Base-by-base conservation (phyloP, 2,888 invertebrate species). In the Xanthostigma xanthostigma region DNA sequence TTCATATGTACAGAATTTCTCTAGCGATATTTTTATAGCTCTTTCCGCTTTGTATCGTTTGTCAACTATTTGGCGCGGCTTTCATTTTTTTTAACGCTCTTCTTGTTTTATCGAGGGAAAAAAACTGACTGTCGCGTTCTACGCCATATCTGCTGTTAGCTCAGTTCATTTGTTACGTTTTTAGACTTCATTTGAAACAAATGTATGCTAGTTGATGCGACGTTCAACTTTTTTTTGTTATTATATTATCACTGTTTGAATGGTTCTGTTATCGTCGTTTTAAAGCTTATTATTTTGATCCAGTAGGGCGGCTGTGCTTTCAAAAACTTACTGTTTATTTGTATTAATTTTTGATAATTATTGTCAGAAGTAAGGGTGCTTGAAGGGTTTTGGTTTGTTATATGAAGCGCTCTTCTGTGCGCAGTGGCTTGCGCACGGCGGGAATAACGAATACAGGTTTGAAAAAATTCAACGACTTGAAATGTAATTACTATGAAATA, bases 111-210 rank as follows among this genome's bases (percentile, higher is more conserved):
- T 9, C 9, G 40, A 11, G 13, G 40, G 9, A 9, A 17, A 17
- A n/a, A 39, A 9, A 12, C 10, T 9, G 17, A 17, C 40, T 17
- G 40, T 39, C 40, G 11, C 17, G 13, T 17, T 39, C 12, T 17
- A 10, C 40, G 11, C 40, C n/a, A 12, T 12, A 14, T 39, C 40
- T 12, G 13, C 11, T 39, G 40, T 39, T 39, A n/a, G 9, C 40
- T n/a, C 27, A 39, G 13, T 39, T 58, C 59, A 59, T 61, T 61
- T 59, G 60, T 60, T 59, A 57, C 51, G 57, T 56, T 56, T 58
- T 60, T 59, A 58, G 58, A 58, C 60, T 53, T 59, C 58, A 60
- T 60, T 60, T 60, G 59, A 58, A 55, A 57, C 55, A 58, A 59
- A 59, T 55, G 57, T 52, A 49, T 47, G 53, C 50, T 39, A 39